These are phyloP conservation scores for Cariama cristata DNA, from an alignment of 2,113 vertebrate species.

Conservation along the genomic window DNA sequence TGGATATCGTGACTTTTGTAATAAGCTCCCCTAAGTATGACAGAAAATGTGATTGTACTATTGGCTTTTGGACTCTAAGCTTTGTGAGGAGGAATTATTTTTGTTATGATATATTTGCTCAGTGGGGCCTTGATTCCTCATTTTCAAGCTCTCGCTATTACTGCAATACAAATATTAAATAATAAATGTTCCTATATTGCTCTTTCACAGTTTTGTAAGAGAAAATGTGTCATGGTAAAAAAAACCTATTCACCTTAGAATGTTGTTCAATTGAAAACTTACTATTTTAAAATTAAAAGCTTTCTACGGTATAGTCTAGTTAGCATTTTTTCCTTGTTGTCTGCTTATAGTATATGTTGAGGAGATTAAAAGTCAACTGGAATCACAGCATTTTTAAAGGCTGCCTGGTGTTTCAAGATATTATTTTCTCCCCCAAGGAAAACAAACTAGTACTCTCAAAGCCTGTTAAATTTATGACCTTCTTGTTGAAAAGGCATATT, in stretches of 20 bases:
- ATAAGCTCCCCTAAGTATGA: not conserved
- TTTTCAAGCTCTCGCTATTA: not conserved
- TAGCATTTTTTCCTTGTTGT: not conserved
- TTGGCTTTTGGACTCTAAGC: not conserved
- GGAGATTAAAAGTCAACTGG: not conserved
- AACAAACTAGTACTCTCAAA: not conserved
- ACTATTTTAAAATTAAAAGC: conserved; percentile 11
- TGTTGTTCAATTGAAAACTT: not conserved
- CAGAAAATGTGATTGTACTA: not conserved
- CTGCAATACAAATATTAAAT: not conserved
- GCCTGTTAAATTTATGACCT: not conserved
- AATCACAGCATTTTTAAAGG: not conserved
- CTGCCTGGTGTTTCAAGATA: not conserved
- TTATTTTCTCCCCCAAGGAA: not conserved
- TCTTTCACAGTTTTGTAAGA: not conserved
- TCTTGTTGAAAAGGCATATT: not conserved
- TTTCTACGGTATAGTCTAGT: not conserved
- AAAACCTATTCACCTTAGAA: not conserved
- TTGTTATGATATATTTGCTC: not conserved
- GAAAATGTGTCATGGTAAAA: not conserved
- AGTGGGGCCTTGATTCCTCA: not conserved
- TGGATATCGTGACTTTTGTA: not conserved
- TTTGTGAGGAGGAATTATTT: not conserved
- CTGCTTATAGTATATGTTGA: not conserved
- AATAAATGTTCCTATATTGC: not conserved